Base-by-base conservation (phyloP, 2,113 vertebrate genomes). In the Sphyrna mokarran region DNA sequence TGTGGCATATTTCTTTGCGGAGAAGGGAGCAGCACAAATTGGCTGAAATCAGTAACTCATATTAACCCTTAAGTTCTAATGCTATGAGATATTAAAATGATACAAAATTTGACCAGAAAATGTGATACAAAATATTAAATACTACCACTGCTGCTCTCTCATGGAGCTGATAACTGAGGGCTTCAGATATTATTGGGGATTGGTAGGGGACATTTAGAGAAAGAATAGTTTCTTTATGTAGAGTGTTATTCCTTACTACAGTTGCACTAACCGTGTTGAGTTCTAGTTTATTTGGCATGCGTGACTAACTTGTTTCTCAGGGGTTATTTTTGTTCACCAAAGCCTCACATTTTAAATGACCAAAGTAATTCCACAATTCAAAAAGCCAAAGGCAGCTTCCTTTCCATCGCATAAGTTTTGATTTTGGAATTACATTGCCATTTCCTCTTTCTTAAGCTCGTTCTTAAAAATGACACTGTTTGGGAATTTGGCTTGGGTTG, bases 51-150 rank as follows among this genome's bases (percentile, higher is more conserved):
- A 40, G 20, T 26, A 37, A 94, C 18, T 20, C 69, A 43, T 13
- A 94, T 69, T 94, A 94, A 94, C 91, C 91, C 91, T 94, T 94
- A 11, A 68, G 6, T 26, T 70, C 63, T 43, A 23, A 22, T 40
- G 14, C 91, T 7, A 18, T 61, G 78, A 37, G n/a, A 29, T n/a
- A 90, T 68, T 22, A 94, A 94, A 69, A 66, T 37, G 58, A 70
- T 37, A 68, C 23, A 70, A 70, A 94, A 94, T 63, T 29, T 33
- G 87, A 63, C 40, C 54, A 26, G 23, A 14, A 13, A 16, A 29
- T 48, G 11, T 43, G 63, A 94, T 69, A 18, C 11, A 70, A 22
- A 10, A 7, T 93, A 63, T 26, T 91, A 16, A 37, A 13, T 10
- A 89, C 8, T 29, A 3, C 63, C n/a, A 58, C 16, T 29, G 54